Conservation (phyloP, 2,888 invertebrate species). For the Tetragnatha montana region DNA sequence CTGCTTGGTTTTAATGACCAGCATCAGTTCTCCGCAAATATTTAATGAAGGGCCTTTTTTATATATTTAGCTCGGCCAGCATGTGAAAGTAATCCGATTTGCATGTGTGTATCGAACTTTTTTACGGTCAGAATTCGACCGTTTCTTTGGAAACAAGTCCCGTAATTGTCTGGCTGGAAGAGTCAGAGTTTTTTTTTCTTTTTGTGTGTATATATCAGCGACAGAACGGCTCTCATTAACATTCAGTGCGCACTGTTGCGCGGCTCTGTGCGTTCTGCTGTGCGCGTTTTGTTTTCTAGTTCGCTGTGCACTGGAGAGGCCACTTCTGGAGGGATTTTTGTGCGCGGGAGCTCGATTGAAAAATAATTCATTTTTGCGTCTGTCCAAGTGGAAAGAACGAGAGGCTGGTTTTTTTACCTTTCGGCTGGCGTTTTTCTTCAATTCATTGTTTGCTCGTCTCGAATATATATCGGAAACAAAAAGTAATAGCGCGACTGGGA, state of each 20-base stretch:
- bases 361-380: background rate
- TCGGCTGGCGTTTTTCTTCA: background rate
- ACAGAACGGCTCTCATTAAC: background rate
- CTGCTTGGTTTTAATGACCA: slow-evolving; percentile 38
- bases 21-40: slow-evolving; percentile 36
- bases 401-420: background rate
- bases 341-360: background rate
- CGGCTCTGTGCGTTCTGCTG: background rate
- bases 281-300: background rate
- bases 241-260: background rate
- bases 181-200: background rate
- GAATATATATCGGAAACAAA: no score
- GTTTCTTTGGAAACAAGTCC: background rate
- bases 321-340: background rate
- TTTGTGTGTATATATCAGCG: background rate
- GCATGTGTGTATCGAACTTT: background rate
- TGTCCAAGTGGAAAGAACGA: background rate
- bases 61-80: background rate
- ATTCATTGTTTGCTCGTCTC: background rate
- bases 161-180: background rate
- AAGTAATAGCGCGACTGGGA: no score
- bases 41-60: slow-evolving; percentile 13
- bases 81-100: background rate
- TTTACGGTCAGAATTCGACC: background rate
- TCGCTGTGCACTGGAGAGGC: background rate